Conservation (phyloP, 2,113 vertebrate species). For the Hippopotamus amphibius region DNA sequence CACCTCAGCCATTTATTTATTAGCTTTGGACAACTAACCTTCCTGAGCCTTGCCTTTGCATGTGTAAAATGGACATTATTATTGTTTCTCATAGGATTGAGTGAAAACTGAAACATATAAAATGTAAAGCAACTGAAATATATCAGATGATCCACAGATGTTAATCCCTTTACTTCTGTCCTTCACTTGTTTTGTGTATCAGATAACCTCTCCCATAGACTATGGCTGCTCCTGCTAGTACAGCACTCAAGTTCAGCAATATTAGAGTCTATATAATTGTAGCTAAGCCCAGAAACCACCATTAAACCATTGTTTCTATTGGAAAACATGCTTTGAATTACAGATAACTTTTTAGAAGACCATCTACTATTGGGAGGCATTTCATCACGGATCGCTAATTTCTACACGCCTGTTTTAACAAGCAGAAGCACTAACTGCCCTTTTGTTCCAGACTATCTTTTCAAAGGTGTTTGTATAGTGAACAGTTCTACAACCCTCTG, state of each 20-base stretch:
- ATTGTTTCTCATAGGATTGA: not conserved
- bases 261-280: not conserved
- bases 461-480: not conserved
- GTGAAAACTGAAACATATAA: not conserved
- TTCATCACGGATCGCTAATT: not conserved
- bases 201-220: not conserved
- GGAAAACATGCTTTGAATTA: not conserved
- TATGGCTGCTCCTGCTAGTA: no score
- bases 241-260: not conserved
- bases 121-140: not conserved
- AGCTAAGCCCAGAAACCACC: not conserved
- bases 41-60: not conserved
- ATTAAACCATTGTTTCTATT: not conserved
- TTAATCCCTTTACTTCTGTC: not conserved
- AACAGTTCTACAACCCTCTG: not conserved
- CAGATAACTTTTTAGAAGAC: not conserved
- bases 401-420: not conserved
- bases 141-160: not conserved
- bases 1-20: not conserved
- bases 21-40: not conserved
- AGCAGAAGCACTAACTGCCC: not conserved
- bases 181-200: not conserved
- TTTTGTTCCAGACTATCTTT: not conserved
- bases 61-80: not conserved
- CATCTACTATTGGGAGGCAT: not conserved